Conservation (phyloP, 1,140 invertebrate genomes). For the Hyles vespertilio region DNA sequence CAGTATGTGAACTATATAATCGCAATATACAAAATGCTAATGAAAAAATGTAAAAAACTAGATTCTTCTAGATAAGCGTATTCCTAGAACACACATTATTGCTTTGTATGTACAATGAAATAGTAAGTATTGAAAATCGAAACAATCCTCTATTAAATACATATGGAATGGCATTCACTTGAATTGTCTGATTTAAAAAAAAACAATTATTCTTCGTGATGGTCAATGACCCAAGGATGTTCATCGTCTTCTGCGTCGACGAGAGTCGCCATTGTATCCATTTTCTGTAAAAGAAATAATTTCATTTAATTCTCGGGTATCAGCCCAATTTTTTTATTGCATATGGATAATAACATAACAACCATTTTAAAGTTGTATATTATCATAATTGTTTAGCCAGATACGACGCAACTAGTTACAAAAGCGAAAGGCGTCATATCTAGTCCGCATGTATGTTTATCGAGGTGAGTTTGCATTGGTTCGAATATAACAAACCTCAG, state of each 20-base stretch:
- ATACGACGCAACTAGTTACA: background rate
- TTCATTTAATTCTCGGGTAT: background rate
- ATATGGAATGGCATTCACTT: background rate
- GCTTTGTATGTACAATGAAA: too few relatives aligned
- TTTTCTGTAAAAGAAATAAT: conserved; percentile 63
- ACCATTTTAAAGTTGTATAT: conserved; percentile 24
- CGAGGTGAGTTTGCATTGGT: conserved; percentile 64
- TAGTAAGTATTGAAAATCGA: too few relatives aligned
- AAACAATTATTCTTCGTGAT: background rate
- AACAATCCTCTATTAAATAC: too few relatives aligned
- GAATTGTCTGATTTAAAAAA: background rate
- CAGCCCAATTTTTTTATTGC: conserved; percentile 11
- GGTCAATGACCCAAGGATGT: conserved; percentile 5
- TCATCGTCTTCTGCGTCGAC: conserved; percentile 64
- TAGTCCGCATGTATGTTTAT: conserved; percentile 34
- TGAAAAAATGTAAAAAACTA: too few relatives aligned
- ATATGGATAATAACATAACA: conserved; percentile 27
- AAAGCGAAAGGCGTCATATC: conserved; percentile 13
- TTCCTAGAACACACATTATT: too few relatives aligned
- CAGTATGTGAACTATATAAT: too few relatives aligned
- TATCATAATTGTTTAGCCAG: background rate
- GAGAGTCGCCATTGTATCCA: conserved; percentile 64
- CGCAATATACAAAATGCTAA: too few relatives aligned
- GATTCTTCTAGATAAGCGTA: too few relatives aligned
- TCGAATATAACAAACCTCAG: conserved; percentile 71